phyloP scores from a whole-genome alignment of 1,140 invertebrate species.

The Cyrtorhinus lividipennis region DNA sequence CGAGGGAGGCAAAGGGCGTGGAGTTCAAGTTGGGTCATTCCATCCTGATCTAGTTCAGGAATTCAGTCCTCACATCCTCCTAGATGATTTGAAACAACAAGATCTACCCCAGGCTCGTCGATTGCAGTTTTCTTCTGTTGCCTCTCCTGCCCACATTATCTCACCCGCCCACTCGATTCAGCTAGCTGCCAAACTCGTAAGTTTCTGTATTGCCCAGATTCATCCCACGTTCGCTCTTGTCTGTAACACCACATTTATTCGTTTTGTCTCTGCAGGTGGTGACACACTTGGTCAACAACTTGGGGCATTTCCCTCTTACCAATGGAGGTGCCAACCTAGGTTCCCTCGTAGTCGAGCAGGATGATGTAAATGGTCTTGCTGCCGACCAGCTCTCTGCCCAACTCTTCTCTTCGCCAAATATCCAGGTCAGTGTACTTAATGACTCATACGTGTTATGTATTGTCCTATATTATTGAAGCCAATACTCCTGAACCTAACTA shows the following conservation, averaged over 20 bases:
- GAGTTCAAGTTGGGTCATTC: conserved; percentile 22
- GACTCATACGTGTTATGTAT: neutral
- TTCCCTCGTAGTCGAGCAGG: conserved; percentile 79
- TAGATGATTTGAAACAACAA: conserved; percentile 43
- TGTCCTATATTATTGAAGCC: neutral
- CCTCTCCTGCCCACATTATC: conserved; percentile 24
- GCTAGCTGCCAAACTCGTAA: conserved; percentile 49
- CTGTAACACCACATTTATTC: no score
- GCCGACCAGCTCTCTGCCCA: conserved; percentile 59
- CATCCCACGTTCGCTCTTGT: no score
- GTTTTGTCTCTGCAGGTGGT: conserved; percentile 37
- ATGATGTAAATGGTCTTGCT: conserved; percentile 65
- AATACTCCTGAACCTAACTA: neutral
- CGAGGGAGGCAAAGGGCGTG: conserved; percentile 21
- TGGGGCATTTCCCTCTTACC: conserved; percentile 79
- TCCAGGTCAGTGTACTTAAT: conserved; percentile 36
- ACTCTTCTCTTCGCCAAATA: conserved; percentile 74
- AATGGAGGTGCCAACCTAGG: conserved; percentile 69
- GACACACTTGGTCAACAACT: conserved; percentile 68
- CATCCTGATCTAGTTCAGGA: conserved; percentile 35
- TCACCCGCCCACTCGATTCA: conserved; percentile 33
- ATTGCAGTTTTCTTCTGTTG: conserved; percentile 17
- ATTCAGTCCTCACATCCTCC: conserved; percentile 51
- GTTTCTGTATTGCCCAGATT: no score
- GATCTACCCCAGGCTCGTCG: conserved; percentile 19